Evolutionary conservation across 2,797 vertebrate genomes (phyloP), one percentile per base, ranked within the genome.

Genomic region (Aeoliscus strigatus): DNA sequence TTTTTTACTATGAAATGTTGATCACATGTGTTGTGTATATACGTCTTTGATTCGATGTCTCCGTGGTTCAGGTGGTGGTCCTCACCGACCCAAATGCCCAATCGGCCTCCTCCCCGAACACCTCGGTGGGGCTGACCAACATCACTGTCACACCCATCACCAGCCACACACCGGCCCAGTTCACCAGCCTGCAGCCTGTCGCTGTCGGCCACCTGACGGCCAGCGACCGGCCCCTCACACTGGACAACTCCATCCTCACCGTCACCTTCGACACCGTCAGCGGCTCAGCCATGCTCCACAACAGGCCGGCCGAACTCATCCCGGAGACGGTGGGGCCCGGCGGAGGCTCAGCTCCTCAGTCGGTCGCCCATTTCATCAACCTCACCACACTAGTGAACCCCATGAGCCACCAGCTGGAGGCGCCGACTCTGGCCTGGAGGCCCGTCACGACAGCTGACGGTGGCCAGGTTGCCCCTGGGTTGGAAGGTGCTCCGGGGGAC

Each of bases 281-380:
- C 0, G 91, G 93, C 54, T 93, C 93, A 0, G 89, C 94, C 58
- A 85, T 95, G 90, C 81, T 98, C 37, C 95, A 97, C 80, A 94
- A 94, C 82, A 89, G 93, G 3, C 89, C 90, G 0, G 73, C 79
- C 0, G 94, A 98, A 26, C 77, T 96, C 1, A 86, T 88, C 42
- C 69, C 92, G 0, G 94, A 92, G 61, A 82, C 89, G 0, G 89
- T 87, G 25, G 88, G 88, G 0, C 83, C 89, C 9, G 56, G 87
- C 0, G 56, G 89, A 0, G 77, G 77, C 4, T 0, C 62, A 0
- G 44, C 73, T 0, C 76, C 91, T 0, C 94, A 94, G 46, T 92
- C 94, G 0, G 92, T 98, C n/a, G 90, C 96, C 1, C 94, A 98
- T 72, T 98, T 96, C 66, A 97, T 97, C 79, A 98, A 98, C 68